Evolutionary conservation across 2,797 vertebrate species (phyloP).

Genomic region (Nyctibius grandis): DNA sequence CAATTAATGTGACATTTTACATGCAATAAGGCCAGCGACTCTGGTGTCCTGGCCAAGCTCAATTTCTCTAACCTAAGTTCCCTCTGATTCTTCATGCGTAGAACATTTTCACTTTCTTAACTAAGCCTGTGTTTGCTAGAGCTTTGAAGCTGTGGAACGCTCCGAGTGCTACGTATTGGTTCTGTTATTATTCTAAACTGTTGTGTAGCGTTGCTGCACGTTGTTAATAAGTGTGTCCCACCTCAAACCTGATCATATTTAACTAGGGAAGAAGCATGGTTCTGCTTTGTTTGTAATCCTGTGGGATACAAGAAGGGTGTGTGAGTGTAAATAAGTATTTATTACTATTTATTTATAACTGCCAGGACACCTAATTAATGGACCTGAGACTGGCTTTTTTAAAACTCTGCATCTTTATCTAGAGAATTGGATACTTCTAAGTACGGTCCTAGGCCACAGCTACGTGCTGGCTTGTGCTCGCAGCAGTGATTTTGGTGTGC

Average conservation of each 20-base stretch:
- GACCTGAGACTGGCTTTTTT: background rate
- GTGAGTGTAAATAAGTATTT: slow-evolving; percentile 38
- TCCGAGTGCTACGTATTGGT: background rate
- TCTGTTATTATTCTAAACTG: background rate
- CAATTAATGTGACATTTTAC: background rate
- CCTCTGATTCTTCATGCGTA: background rate
- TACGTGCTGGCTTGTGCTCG: background rate
- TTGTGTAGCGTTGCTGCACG: background rate
- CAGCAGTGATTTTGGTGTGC: background rate
- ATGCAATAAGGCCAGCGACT: background rate
- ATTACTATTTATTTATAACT: slow-evolving; percentile 57
- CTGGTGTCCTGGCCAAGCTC: background rate
- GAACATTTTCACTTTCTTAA: background rate
- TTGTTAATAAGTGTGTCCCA: background rate
- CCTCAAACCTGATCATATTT: background rate
- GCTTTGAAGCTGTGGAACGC: slow-evolving; percentile 28
- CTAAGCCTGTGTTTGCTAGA: background rate
- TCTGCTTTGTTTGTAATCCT: background rate
- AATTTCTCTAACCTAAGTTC: background rate
- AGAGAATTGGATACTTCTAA: background rate
- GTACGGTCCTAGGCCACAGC: background rate
- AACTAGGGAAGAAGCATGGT: background rate
- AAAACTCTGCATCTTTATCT: background rate
- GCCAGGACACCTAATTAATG: background rate
- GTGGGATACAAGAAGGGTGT: background rate